Percentiles rank a stretch among this genome's conserved stretches.
phyloP scores from a whole-genome alignment of 2,888 invertebrate species.

The Lamproptera curius region DNA sequence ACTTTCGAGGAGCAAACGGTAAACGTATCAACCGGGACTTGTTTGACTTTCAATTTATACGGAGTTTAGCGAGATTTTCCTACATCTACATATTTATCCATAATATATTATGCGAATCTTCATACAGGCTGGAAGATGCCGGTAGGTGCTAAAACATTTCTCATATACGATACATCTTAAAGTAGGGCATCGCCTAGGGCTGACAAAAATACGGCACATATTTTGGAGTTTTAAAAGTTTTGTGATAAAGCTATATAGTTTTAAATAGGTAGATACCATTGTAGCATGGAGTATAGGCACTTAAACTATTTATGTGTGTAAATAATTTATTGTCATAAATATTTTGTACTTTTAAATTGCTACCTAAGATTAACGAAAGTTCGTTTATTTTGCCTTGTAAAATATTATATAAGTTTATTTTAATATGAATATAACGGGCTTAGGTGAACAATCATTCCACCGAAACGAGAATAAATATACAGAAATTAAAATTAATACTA shows the following conservation, averaged over 20 bases:
- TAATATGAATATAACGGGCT: too few relatives aligned
- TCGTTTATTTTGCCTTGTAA: too few relatives aligned
- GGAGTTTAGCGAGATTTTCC: conserved; percentile 16
- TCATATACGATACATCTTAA: conserved; percentile 21
- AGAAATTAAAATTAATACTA: too few relatives aligned
- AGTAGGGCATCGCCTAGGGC: conserved; percentile 25
- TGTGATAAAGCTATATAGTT: background rate
- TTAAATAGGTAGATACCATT: too few relatives aligned
- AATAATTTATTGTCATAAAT: too few relatives aligned
- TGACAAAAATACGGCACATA: background rate
- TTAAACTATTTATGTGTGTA: too few relatives aligned
- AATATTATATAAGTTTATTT: too few relatives aligned
- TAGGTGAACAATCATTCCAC: too few relatives aligned
- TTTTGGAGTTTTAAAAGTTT: background rate
- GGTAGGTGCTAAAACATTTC: conserved; percentile 29
- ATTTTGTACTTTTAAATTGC: too few relatives aligned
- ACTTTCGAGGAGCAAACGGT: conserved; percentile 1
- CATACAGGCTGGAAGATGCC: conserved; percentile 27
- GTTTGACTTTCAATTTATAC: conserved; percentile 21
- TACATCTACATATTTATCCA: conserved; percentile 14
- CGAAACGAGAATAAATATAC: too few relatives aligned
- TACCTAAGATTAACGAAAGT: too few relatives aligned
- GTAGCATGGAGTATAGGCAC: too few relatives aligned
- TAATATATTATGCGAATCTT: conserved; percentile 16
- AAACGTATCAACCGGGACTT: conserved; percentile 15